Percentiles rank a stretch among this genome's conserved stretches.
phyloP scores from a whole-genome alignment of 2,888 invertebrate species.

The Tuberolachnus salignus region DNA sequence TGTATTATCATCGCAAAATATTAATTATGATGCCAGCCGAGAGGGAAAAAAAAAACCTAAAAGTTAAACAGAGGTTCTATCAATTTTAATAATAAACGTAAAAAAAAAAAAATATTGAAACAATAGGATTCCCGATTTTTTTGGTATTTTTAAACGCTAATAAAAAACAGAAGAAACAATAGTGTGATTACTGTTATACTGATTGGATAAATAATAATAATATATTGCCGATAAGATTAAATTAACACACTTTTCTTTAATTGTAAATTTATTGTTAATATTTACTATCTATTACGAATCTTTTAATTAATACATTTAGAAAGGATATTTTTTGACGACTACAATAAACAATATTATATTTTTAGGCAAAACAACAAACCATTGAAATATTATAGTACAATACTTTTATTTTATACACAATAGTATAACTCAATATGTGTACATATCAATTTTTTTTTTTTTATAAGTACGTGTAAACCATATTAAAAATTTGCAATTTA shows the following conservation, averaged over 20 bases:
- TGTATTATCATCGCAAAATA: neutral
- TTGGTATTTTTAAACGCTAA: conserved; percentile 10
- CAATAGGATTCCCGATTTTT: neutral
- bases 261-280: neutral
- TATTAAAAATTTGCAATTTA: too few relatives aligned
- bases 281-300: too few relatives aligned
- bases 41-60: neutral
- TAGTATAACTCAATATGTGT: too few relatives aligned
- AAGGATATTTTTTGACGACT: too few relatives aligned
- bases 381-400: neutral
- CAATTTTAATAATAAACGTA: conserved; percentile 9
- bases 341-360: too few relatives aligned
- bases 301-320: too few relatives aligned
- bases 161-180: conserved; percentile 25
- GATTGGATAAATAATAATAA: neutral
- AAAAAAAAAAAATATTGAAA: neutral
- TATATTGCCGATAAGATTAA: neutral
- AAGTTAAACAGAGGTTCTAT: neutral
- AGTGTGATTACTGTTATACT: neutral
- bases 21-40: neutral
- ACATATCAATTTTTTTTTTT: too few relatives aligned
- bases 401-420: too few relatives aligned
- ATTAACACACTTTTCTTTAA: conserved; percentile 14
- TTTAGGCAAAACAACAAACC: neutral
- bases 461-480: too few relatives aligned